Base-by-base conservation (phyloP, 2,888 invertebrate genomes). In the Lasioglossum figueresi region DNA sequence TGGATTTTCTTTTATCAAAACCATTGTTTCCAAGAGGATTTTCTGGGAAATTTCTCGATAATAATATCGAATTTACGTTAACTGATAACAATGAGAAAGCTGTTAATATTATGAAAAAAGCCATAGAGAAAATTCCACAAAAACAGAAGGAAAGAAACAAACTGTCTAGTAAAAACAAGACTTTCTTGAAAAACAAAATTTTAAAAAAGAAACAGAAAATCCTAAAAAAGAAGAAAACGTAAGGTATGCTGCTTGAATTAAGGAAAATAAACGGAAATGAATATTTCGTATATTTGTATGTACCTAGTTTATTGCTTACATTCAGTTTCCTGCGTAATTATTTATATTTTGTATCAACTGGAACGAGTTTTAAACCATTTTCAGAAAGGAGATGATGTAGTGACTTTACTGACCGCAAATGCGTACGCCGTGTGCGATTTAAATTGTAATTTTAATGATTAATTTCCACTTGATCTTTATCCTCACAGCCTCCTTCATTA, bases 11-110 rank as follows among this genome's bases (percentile, higher is more conserved):
- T 75, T 91, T 97, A 31, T 93, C 95, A 0, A 96, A 96, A 70
- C 97, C 97, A 0, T 92, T 97, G 56, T 97, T 97, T 90, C 97
- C 97, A 0, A 96, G 95, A 91, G 97, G 97, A 0, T 97, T 97
- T 93, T 97, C 96, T 80, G 97, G 96, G 90, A 96, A 96, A 91
- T 97, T 96, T 93, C 96, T 96, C 5, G 93, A 94, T 2, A 94
- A 96, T 0, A 93, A 92, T 85, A 88, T 92, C 3, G 89, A 92
- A 1, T 90, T 94, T 8, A 88, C 94, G 23, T 88, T 94, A 12
- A 91, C 91, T 40, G 91, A 95, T 37, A 88, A 90, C 71, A 86
- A 86, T 23, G 91, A 95, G 86, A 95, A 93, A 84, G 96, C 96
- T 14, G 95, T 96, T 2, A 95, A 96, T 88, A 95, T 96, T 0